phyloP scores from a whole-genome alignment of 2,113 vertebrate species.

The Rallus limicola region DNA sequence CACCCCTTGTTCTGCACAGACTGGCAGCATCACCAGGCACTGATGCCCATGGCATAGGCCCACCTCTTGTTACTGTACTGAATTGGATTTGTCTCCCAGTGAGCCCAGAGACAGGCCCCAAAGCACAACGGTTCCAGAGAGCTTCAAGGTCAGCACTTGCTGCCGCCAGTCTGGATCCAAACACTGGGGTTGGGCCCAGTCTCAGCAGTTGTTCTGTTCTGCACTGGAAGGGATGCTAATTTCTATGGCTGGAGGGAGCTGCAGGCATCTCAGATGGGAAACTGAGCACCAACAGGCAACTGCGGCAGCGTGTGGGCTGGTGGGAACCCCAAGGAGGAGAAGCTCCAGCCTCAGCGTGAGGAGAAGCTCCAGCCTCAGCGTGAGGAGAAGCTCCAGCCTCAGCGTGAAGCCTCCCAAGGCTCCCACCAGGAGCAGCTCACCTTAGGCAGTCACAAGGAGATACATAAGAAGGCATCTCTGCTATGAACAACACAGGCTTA shows the following conservation, averaged over 20 bases:
- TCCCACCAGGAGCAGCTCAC: neutral
- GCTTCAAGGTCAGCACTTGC: neutral
- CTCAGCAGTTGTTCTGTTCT: neutral
- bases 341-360: neutral
- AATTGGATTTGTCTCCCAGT: neutral
- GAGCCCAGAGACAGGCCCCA: neutral
- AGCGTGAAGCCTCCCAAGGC: neutral
- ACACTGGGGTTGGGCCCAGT: neutral
- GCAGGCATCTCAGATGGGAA: neutral
- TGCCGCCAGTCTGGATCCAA: neutral
- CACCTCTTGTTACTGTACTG: accelerated
- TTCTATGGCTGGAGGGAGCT: accelerated
- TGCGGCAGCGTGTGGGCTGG: neutral
- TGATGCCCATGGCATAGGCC: neutral
- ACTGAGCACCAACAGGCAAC: neutral
- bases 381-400: neutral
- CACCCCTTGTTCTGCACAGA: neutral
- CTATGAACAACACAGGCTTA: neutral
- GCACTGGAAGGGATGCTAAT: neutral
- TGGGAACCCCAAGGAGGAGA: neutral
- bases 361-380: neutral
- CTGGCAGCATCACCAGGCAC: neutral
- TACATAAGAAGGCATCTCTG: neutral
- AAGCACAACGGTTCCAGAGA: neutral
- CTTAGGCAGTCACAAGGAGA: neutral